Evolutionary conservation across 2,113 vertebrate genomes (phyloP).

Genomic region (Odontophorus gujanensis): DNA sequence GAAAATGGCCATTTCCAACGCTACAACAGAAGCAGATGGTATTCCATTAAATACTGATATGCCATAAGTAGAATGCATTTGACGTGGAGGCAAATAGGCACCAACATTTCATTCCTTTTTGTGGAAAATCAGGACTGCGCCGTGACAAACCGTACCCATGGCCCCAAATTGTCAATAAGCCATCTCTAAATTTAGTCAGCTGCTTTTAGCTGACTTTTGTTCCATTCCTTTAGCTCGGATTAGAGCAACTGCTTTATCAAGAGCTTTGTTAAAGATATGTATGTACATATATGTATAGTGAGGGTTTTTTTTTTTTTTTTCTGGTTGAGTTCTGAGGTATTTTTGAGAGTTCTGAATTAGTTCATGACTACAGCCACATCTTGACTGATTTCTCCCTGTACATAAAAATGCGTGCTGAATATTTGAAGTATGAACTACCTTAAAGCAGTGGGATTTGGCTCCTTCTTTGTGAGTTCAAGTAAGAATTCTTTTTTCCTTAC

Average conservation of each 20-base stretch:
- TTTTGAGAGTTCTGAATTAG: background rate
- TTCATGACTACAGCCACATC: background rate
- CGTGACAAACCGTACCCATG: background rate
- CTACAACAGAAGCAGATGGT: background rate
- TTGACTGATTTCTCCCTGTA: background rate
- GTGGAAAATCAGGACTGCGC: background rate
- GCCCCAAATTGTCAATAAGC: background rate
- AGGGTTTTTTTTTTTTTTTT: fast-evolving
- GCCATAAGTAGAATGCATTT: background rate
- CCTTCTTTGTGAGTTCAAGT: background rate
- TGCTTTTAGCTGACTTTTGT: background rate
- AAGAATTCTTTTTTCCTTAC: background rate
- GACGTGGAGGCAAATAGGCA: background rate
- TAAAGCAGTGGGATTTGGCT: fast-evolving
- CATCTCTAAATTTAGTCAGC: constrained; percentile 15
- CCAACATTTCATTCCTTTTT: background rate
- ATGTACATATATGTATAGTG: background rate
- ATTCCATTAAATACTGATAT: background rate
- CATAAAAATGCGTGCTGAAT: background rate
- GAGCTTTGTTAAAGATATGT: background rate
- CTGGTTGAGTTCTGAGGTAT: background rate
- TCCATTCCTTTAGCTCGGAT: background rate
- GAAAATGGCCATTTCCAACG: background rate
- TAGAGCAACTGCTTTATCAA: background rate
- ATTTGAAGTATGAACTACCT: background rate